Conservation (phyloP, 2,113 vertebrate genomes). For the Plecturocebus donacophilus region DNA sequence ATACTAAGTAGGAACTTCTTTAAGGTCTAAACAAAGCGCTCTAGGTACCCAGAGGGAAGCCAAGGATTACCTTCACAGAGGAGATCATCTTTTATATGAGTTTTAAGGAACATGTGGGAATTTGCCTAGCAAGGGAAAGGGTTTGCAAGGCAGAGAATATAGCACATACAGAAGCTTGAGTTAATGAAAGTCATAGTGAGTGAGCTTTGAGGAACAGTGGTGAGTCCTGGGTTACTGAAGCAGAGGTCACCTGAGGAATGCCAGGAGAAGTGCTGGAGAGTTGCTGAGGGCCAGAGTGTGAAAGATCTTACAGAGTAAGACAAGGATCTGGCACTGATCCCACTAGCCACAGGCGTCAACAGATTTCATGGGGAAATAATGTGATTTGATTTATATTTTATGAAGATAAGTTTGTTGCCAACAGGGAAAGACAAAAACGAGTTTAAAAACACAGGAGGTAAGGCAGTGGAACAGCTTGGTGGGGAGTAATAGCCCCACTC, state of each 20-base stretch:
- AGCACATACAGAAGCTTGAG: not conserved
- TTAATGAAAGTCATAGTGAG: not conserved
- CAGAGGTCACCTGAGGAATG: not conserved
- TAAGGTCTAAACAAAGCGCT: not conserved
- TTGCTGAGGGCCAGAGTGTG: not conserved
- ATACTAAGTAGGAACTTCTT: not conserved
- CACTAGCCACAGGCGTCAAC: not conserved
- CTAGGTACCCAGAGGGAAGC: not conserved
- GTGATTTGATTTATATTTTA: not conserved
- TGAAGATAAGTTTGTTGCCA: not conserved
- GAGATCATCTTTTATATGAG: not conserved
- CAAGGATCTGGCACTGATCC: not conserved
- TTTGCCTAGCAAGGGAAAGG: not conserved
- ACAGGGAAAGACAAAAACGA: not conserved
- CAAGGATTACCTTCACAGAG: not conserved
- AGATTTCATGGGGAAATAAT: not conserved
- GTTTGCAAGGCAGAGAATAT: not conserved
- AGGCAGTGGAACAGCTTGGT: not conserved
- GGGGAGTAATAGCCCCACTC: not conserved
- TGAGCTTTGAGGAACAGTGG: not conserved
- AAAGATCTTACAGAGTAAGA: not conserved
- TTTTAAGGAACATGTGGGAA: not conserved
- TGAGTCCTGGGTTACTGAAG: not conserved
- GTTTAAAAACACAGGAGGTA: not conserved
- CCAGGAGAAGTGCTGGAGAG: not conserved